phyloP scores from a whole-genome alignment of 2,113 vertebrate genomes.

The Saguinus imperator region DNA sequence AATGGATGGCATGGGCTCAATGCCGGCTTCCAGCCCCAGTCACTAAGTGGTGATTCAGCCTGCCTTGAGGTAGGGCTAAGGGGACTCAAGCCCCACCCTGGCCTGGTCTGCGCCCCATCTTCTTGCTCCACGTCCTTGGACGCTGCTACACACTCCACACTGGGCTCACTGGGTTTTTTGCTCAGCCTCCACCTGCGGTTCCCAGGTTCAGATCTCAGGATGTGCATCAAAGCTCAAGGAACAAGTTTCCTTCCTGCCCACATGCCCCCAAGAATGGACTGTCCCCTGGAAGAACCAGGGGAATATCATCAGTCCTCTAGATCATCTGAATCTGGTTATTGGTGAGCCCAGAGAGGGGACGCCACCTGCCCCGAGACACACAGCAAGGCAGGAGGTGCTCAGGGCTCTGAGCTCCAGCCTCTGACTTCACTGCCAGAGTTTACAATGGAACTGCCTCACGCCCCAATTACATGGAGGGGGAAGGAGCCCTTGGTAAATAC shows the following conservation, averaged over 20 bases:
- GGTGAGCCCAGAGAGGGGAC: background rate
- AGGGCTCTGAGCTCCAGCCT: background rate
- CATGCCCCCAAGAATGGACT: background rate
- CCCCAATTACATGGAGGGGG: rapidly evolving
- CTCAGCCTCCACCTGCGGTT: background rate
- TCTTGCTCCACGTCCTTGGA: background rate
- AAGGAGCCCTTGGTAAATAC: rapidly evolving
- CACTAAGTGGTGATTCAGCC: background rate
- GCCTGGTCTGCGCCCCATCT: background rate
- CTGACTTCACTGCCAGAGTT: background rate
- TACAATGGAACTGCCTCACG: background rate
- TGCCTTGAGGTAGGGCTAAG: rapidly evolving
- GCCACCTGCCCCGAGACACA: background rate
- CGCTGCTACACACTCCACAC: rapidly evolving
- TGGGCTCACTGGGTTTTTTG: background rate
- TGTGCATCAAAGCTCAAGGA: background rate
- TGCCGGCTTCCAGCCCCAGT: background rate
- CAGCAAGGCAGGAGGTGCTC: background rate
- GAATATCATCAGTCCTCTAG: background rate
- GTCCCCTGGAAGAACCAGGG: background rate
- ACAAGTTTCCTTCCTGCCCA: background rate
- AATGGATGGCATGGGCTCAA: rapidly evolving
- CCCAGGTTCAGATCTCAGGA: no score
- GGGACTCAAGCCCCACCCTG: background rate
- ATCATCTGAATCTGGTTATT: background rate